A percentile compares a stretch with the other conserved stretches of the same genome.
Evolutionary conservation across 2,797 vertebrate genomes (phyloP).

Genomic region (Phataginus tetradactyla): DNA sequence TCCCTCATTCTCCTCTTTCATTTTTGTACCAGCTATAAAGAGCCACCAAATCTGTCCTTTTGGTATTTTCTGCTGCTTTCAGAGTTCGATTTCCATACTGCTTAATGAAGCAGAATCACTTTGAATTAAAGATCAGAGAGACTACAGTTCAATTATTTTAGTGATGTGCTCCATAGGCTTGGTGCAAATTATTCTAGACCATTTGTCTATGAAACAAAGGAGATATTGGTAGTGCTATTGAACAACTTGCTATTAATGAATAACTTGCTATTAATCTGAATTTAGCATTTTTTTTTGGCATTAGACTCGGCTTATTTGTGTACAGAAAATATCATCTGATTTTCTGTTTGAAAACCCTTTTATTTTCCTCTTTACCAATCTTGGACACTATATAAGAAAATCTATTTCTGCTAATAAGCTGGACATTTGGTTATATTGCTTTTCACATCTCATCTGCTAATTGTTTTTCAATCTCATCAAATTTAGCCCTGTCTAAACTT

Average conservation of each 20-base stretch:
- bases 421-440: background rate
- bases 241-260: background rate
- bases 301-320: background rate
- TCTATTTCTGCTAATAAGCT: constrained; percentile 17
- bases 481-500: background rate
- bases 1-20: background rate
- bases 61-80: constrained; percentile 44
- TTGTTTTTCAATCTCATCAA: background rate
- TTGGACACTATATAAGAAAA: background rate
- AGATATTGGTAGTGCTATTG: background rate
- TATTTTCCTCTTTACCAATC: background rate
- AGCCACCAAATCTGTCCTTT: background rate
- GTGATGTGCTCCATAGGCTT: background rate
- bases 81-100: background rate
- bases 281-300: background rate
- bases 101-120: background rate
- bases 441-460: background rate
- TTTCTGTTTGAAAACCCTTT: constrained; percentile 24
- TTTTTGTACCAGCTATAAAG: constrained; percentile 56
- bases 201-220: constrained; percentile 28
- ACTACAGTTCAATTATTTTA: constrained; percentile 2
- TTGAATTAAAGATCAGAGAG: constrained; percentile 53
- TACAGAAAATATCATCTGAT: background rate
- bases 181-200: background rate
- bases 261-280: background rate